Conservation (phyloP, 1,140 invertebrate genomes). For the Ladona fulva region DNA sequence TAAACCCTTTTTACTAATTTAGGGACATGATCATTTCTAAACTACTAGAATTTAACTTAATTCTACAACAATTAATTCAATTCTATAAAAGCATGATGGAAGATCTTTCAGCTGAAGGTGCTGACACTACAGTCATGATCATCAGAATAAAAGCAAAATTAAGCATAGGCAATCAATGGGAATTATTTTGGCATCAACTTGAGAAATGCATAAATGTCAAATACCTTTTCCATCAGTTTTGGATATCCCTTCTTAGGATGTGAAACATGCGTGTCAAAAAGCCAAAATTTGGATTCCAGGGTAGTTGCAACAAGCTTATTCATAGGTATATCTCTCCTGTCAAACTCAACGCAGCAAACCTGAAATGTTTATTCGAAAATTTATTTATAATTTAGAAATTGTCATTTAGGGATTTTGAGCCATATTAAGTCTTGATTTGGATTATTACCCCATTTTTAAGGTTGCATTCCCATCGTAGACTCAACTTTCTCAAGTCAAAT, state of each 20-base stretch:
- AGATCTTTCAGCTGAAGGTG: no score
- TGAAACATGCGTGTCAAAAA: slow-evolving; percentile 81
- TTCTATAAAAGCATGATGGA: no score
- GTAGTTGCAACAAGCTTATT: slow-evolving; percentile 91
- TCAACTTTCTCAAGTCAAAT: slow-evolving; percentile 83
- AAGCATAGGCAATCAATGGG: no score
- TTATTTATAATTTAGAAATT: slow-evolving; percentile 18
- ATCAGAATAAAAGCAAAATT: no score
- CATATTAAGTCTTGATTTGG: slow-evolving; percentile 18
- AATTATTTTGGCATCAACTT: no score
- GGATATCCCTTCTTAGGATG: slow-evolving; percentile 83
- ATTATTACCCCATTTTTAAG: slow-evolving; percentile 77
- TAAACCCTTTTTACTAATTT: no score
- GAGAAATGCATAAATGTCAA: neutral
- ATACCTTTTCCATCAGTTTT: slow-evolving; percentile 60
- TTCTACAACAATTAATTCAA: no score
- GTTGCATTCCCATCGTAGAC: slow-evolving; percentile 81
- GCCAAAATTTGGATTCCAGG: slow-evolving; percentile 83
- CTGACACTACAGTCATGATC: no score
- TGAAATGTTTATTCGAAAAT: slow-evolving; percentile 31
- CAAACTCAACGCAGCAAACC: slow-evolving; percentile 85
- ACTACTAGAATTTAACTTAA: no score
- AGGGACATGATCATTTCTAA: no score
- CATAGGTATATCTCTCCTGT: slow-evolving; percentile 88
- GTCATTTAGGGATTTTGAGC: slow-evolving; percentile 18